Conservation (phyloP, 2,113 vertebrate genomes). For the Falcunculus frontatus region DNA sequence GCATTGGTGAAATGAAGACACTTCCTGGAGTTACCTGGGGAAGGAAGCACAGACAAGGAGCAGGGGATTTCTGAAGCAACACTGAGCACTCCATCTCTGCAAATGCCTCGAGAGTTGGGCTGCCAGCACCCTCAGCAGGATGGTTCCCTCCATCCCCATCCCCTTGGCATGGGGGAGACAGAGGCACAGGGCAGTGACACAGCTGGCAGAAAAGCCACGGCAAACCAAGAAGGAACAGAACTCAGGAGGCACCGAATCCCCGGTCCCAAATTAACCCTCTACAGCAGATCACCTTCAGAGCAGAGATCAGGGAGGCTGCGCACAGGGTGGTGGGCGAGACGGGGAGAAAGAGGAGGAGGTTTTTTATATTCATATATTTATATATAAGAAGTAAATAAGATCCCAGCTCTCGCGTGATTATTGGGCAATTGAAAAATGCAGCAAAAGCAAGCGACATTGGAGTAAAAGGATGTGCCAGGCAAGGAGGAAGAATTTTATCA, state of each 20-base stretch:
- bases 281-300: not conserved
- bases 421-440: conserved; percentile 54
- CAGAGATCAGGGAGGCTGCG: not conserved
- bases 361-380: conserved; percentile 35
- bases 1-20: not conserved
- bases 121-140: conserved; percentile 7
- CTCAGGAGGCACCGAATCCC: not conserved
- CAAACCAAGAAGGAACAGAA: not conserved
- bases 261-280: not conserved
- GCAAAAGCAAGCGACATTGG: conserved; percentile 63
- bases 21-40: not conserved
- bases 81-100: not conserved
- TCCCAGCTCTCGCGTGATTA: conserved; percentile 56
- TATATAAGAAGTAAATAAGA: conserved; percentile 62
- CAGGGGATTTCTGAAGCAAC: not conserved
- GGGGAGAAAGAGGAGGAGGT: not conserved
- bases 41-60: conserved; percentile 7
- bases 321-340: not conserved
- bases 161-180: not conserved
- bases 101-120: not conserved
- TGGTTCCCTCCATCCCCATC: not conserved
- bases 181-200: not conserved
- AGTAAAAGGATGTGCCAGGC: conserved; percentile 43
- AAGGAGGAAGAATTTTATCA: conserved; percentile 34
- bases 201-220: not conserved